Evolutionary conservation across 2,113 vertebrate species (phyloP), one percentile per base, ranked within the genome.

Genomic region (Engystomops pustulosus): DNA sequence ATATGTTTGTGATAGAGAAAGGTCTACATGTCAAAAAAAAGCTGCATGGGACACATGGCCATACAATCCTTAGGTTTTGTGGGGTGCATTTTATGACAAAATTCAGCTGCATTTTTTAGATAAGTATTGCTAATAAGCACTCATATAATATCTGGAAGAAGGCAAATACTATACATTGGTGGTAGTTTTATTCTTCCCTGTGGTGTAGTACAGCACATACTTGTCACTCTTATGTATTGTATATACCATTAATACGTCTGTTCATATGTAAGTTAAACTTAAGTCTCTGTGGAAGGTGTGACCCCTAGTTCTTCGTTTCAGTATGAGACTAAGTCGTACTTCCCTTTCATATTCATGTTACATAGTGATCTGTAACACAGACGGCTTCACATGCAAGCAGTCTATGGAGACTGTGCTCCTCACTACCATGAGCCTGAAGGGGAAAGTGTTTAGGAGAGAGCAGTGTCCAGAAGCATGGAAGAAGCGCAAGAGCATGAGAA

Each of bases 401-500:
- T 51, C 3, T 53, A 77, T 75, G 47, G 38, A 65, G 17, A 38
- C 58, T 76, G 20, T 83, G 87, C 55, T 71, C 86, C 20, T 41
- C 77, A 84, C 18, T 81, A 89, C 86, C 70, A 99, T 99, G 97
- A 99, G 97, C 89, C 97, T 98, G 90, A 93, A 95, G 82, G 96
- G 87, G 62, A 93, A 90, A 77, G 91, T 91, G 80, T 95, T 95
- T 88, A 93, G 85, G 81, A 88, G 90, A 87, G 97, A 96, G 80
- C 88, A 94, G 90, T 96, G 91, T 85, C 83, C 83, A 30, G 93
- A 95, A 38, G 94, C 98, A 88, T 90, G 96, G 91, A 98, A 81
- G 93, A 98, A 93, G 91, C 90, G 90, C 27, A 95, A 90, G 86
- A 94, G 92, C 14, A 0, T 91, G 62, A 93, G 87, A 85, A 93